A percentile compares a stretch with the other conserved stretches of the same genome.
These are phyloP conservation scores for Miniopterus natalensis DNA, from an alignment of 2,113 vertebrate genomes.

Conservation along the genomic window DNA sequence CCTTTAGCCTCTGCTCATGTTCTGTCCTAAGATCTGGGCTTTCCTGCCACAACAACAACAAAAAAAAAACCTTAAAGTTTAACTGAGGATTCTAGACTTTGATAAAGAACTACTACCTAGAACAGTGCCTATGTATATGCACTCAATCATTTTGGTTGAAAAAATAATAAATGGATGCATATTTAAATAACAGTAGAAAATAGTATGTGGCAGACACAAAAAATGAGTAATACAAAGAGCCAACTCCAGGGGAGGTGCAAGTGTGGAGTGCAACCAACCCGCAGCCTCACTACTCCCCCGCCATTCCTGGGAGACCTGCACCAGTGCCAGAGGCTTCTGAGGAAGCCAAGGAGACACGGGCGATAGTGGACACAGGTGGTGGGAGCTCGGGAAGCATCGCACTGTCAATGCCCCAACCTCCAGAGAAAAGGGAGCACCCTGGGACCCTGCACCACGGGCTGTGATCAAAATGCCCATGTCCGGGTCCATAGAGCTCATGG, in stretches of 20 bases:
- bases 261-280: neutral
- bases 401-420: neutral
- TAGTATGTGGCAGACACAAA: neutral
- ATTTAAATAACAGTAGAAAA: neutral
- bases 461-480: neutral
- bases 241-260: neutral
- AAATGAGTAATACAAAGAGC: neutral
- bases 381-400: neutral
- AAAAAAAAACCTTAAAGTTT: neutral
- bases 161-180: neutral
- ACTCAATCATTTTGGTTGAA: neutral
- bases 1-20: neutral
- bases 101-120: neutral
- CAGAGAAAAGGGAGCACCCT: neutral
- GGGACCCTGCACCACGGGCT: neutral
- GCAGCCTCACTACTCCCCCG: slow-evolving; percentile 1
- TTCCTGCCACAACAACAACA: neutral
- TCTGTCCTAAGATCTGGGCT: neutral
- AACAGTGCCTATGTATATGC: neutral
- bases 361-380: slow-evolving; percentile 51
- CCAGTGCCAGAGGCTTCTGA: slow-evolving; percentile 65
- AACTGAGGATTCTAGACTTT: neutral
- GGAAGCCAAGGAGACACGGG: slow-evolving; percentile 72
- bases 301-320: slow-evolving; percentile 73
- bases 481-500: no score